phyloP scores from a whole-genome alignment of 1,140 invertebrate genomes.

The Philotrypesis tridentata region DNA sequence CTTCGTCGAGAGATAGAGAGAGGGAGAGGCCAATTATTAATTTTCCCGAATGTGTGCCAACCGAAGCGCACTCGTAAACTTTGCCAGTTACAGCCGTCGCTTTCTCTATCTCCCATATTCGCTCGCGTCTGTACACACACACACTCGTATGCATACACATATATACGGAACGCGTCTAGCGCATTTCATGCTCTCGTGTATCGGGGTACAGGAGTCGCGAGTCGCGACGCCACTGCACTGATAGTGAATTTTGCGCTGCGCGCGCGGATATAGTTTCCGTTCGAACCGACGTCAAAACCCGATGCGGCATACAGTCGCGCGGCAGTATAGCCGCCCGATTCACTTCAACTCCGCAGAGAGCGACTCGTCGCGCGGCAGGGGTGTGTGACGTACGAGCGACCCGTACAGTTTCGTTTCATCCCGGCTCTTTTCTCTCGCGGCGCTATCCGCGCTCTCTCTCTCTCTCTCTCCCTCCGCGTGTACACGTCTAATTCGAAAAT shows the following conservation, averaged over 20 bases:
- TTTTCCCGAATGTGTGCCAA: constrained; percentile 12
- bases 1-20: background rate
- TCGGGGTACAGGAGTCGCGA: no score
- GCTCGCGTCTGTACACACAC: no score
- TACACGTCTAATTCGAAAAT: background rate
- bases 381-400: no score
- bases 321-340: constrained; percentile 10
- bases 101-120: background rate
- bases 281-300: constrained; percentile 22
- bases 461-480: no score
- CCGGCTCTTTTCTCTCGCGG: background rate
- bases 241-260: constrained; percentile 38
- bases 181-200: constrained; percentile 19
- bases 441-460: background rate
- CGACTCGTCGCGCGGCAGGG: background rate
- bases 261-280: constrained; percentile 6
- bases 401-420: constrained; percentile 17
- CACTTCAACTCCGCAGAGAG: constrained; percentile 32
- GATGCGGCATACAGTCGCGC: no score
- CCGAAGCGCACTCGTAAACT: background rate
- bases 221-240: background rate
- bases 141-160: background rate
- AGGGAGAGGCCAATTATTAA: background rate
- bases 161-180: background rate
- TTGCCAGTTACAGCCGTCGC: background rate